phyloP scores from a whole-genome alignment of 1,140 invertebrate genomes.

The Drosophila pandora region DNA sequence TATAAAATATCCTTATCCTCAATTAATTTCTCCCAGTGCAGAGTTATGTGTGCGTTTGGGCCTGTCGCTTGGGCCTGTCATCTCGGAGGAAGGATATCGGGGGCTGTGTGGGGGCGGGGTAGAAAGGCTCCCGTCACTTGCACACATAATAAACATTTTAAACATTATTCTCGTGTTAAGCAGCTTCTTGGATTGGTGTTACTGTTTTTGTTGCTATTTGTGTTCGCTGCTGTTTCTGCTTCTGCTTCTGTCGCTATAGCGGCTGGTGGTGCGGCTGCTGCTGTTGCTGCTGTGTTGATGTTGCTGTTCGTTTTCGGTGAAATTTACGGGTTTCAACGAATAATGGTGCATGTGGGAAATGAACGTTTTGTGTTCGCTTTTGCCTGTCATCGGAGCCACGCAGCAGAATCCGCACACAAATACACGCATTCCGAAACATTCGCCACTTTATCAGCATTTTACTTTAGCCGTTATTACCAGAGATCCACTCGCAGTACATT shows the following conservation, averaged over 20 bases:
- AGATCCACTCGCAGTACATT: conserved; percentile 67
- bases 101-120: conserved; percentile 1
- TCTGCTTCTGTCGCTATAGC: conserved; percentile 6
- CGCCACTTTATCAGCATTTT: conserved; percentile 81
- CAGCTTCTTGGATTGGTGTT: conserved; percentile 64
- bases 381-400: conserved; percentile 76
- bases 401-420: conserved; percentile 50
- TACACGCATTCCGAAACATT: conserved; percentile 62
- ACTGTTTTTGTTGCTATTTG: conserved; percentile 29
- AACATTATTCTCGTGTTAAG: conserved; percentile 82
- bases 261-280: conserved; percentile 7
- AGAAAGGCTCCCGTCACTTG: conserved; percentile 64
- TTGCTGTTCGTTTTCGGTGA: conserved; percentile 67
- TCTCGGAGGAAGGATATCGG: conserved; percentile 12
- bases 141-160: conserved; percentile 83
- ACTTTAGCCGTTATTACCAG: conserved; percentile 77
- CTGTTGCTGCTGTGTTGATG: conserved; percentile 16
- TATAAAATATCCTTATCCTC: not conserved
- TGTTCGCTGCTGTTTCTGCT: conserved; percentile 31
- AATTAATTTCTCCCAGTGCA: conserved; percentile 19
- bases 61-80: conserved; percentile 43
- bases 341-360: conserved; percentile 81
- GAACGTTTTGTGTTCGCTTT: conserved; percentile 81
- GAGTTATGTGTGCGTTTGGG: conserved; percentile 39
- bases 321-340: conserved; percentile 81